Evolutionary conservation across 2,888 invertebrate genomes (phyloP).

Genomic region (Drosophila eohydei): DNA sequence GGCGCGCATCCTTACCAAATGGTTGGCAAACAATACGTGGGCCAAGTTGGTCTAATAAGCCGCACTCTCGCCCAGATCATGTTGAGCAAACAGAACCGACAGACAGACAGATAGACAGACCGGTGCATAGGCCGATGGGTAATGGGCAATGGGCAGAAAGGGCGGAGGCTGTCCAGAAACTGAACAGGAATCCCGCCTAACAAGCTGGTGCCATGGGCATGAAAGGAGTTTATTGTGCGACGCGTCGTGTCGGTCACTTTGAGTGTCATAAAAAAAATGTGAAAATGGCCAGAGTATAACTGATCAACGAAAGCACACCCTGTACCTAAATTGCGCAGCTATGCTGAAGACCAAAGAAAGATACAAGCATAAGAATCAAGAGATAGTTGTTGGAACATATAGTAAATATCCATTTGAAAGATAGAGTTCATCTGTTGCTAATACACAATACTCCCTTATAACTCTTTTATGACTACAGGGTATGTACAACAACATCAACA

Average conservation of each 20-base stretch:
- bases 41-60: conserved; percentile 76
- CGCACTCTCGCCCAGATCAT: conserved; percentile 73
- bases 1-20: conserved; percentile 68
- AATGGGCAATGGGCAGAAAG: conserved; percentile 12
- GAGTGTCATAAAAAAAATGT: conserved; percentile 73
- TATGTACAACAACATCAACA: conserved; percentile 1
- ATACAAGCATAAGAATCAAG: not conserved
- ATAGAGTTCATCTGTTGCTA: no score
- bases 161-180: conserved; percentile 21
- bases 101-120: conserved; percentile 3
- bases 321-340: not conserved
- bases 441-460: not conserved
- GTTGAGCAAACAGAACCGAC: conserved; percentile 71
- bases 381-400: not conserved
- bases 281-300: not conserved
- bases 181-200: conserved; percentile 69
- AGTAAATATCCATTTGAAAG: not conserved
- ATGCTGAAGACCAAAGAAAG: no score
- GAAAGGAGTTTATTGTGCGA: conserved; percentile 80
- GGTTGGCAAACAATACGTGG: conserved; percentile 68
- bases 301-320: conserved; percentile 4
- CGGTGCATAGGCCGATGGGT: conserved; percentile 1
- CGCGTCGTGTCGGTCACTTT: conserved; percentile 76
- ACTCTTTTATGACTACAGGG: conserved; percentile 23
- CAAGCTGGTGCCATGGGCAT: conserved; percentile 68